Percentiles rank a stretch among this genome's conserved stretches.
These are phyloP conservation scores for Nomada ferruginata DNA, from an alignment of 2,888 invertebrate species.

Conservation along the genomic window DNA sequence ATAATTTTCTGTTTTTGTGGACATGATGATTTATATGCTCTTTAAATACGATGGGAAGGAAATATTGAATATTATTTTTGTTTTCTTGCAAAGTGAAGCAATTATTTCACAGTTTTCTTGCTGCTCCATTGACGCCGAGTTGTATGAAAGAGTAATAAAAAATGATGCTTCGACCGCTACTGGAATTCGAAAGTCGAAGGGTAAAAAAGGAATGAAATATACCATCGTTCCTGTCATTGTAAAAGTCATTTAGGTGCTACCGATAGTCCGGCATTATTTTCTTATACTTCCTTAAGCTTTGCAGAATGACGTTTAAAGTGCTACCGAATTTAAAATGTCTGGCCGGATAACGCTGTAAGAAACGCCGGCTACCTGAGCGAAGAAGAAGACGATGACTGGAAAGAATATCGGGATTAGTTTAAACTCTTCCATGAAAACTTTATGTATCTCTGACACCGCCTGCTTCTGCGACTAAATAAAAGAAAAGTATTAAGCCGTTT, in stretches of 20 bases:
- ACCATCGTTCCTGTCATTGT: neutral
- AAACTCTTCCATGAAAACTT: slow-evolving; percentile 9
- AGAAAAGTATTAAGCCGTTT: no score
- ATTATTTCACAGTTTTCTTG: neutral
- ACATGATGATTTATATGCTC: no score
- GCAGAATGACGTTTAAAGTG: slow-evolving; percentile 18
- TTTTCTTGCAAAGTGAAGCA: neutral
- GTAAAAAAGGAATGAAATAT: neutral
- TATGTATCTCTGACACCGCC: neutral
- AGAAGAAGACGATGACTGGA: neutral
- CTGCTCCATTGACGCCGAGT: neutral
- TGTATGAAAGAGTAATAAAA: neutral
- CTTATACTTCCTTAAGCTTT: slow-evolving; percentile 1
- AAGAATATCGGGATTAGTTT: slow-evolving; percentile 13
- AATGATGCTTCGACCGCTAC: neutral
- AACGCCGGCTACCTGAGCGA: slow-evolving; percentile 14
- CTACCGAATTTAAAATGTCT: slow-evolving; percentile 40
- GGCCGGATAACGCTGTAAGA: slow-evolving; percentile 27
- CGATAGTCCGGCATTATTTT: neutral
- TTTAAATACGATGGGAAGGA: no score
- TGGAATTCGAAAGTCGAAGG: neutral
- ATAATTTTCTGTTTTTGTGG: no score
- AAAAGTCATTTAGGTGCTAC: slow-evolving; percentile 5
- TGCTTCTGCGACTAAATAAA: neutral
- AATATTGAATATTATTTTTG: no score